Conservation (phyloP, 2,113 vertebrate species). For the Leucosticte australis region DNA sequence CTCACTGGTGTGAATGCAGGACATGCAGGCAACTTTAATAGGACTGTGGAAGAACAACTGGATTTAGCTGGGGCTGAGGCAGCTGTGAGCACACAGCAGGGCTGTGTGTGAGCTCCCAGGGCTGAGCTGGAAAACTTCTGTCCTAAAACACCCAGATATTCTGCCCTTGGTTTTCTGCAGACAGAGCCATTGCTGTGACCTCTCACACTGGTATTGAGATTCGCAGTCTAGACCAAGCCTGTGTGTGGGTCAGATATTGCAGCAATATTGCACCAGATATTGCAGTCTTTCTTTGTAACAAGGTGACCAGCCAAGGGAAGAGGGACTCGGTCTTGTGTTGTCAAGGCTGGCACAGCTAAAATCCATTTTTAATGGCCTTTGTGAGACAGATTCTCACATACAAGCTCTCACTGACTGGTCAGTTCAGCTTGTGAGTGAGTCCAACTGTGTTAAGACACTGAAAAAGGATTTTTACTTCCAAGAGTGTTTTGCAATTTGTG, state of each 20-base stretch:
- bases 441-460: background rate
- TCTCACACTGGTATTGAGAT: background rate
- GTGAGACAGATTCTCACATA: background rate
- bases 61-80: background rate
- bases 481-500: background rate
- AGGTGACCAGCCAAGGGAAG: background rate
- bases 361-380: background rate
- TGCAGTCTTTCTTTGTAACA: background rate
- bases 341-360: background rate
- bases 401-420: background rate
- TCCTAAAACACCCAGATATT: background rate
- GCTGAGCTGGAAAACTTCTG: background rate
- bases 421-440: background rate
- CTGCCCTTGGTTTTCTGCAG: background rate
- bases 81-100: background rate
- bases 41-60: background rate
- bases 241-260: background rate
- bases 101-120: background rate
- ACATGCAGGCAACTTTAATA: background rate
- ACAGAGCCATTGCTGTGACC: background rate
- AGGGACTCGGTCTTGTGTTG: background rate
- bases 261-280: background rate
- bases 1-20: background rate
- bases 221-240: background rate
- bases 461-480: background rate